Base-by-base conservation (phyloP, 2,797 vertebrate genomes). In the Choloepus didactylus region DNA sequence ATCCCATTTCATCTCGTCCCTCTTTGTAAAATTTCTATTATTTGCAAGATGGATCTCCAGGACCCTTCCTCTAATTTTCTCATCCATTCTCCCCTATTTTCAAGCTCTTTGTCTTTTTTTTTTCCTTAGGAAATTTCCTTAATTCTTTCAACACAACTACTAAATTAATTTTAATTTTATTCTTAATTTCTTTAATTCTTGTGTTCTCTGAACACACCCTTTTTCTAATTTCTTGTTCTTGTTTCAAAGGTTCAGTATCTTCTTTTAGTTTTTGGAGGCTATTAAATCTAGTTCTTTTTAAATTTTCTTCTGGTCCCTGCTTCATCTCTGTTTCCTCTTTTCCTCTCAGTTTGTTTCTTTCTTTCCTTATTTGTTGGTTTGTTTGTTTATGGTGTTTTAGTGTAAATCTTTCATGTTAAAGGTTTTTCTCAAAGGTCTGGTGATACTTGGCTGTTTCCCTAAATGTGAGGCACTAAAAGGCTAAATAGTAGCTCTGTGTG, bases 181-280 rank as follows among this genome's bases (percentile, higher is more conserved):
- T 89, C 82, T 75, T 85, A 12, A 75, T 62, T 76, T 67, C 54
- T 66, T 60, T 41, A 41, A 41, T 7, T 84, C 51, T 35, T 87
- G 12, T 62, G 21, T 82, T 83, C 49, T 89, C 49, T 75, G 35
- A 85, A 67, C 29, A 23, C 56, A 83, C 5, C 4, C 38, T 77
- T 73, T 83, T 67, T 80, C 79, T 92, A 72, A 92, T 82, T 77
- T 79, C n/a, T 59, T 94, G 19, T 90, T 56, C 69, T 92, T 91
- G 16, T 83, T 77, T 91, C 69, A 94, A 35, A 18, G 14, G 69
- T 92, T 31, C 5, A 72, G 14, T 80, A 51, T 81, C 19, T 89
- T 62, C 38, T 82, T 81, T 93, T 62, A 31, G 51, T 76, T 95
- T 10, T 76, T 25, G 84, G 25, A 54, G 88, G 16, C 38, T 75